phyloP scores from a whole-genome alignment of 2,888 invertebrate species.

The Thereva nobilitata region DNA sequence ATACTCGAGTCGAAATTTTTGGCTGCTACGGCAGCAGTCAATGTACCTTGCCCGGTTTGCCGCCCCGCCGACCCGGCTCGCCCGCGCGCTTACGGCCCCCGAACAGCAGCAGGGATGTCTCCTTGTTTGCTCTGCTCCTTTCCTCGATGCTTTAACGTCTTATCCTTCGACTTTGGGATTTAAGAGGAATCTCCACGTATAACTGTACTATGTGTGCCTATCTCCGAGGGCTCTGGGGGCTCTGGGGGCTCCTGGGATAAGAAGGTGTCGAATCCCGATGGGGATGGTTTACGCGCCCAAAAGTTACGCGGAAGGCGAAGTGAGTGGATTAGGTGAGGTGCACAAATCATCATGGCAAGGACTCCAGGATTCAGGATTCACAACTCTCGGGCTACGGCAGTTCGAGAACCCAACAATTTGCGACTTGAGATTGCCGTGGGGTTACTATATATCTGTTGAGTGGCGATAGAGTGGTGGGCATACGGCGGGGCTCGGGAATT shows the following conservation, averaged over 20 bases:
- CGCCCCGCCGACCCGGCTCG: neutral
- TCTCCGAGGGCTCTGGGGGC: neutral
- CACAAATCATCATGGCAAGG: slow-evolving; percentile 31
- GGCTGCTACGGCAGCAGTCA: slow-evolving; percentile 26
- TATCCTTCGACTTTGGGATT: slow-evolving; percentile 32
- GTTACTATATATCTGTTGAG: no score
- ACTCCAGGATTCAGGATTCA: slow-evolving; percentile 2
- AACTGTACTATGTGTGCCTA: slow-evolving; percentile 11
- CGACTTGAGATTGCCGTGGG: slow-evolving; percentile 27
- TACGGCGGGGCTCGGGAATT: no score
- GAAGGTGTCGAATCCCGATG: slow-evolving; percentile 7
- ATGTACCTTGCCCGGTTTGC: slow-evolving; percentile 18
- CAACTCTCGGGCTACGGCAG: no score
- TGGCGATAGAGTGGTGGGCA: no score
- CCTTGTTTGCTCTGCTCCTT: slow-evolving; percentile 21
- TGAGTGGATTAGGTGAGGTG: slow-evolving; percentile 32
- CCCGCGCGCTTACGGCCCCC: no score
- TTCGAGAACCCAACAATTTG: slow-evolving; percentile 15
- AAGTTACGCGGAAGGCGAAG: slow-evolving; percentile 23
- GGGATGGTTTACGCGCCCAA: slow-evolving; percentile 14
- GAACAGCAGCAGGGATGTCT: slow-evolving; percentile 3
- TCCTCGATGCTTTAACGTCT: slow-evolving; percentile 27
- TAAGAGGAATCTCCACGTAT: slow-evolving; percentile 19
- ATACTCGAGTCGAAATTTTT: slow-evolving; percentile 27
- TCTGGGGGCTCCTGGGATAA: neutral